phyloP scores from a whole-genome alignment of 2,113 vertebrate species.

The Pluvialis apricaria region DNA sequence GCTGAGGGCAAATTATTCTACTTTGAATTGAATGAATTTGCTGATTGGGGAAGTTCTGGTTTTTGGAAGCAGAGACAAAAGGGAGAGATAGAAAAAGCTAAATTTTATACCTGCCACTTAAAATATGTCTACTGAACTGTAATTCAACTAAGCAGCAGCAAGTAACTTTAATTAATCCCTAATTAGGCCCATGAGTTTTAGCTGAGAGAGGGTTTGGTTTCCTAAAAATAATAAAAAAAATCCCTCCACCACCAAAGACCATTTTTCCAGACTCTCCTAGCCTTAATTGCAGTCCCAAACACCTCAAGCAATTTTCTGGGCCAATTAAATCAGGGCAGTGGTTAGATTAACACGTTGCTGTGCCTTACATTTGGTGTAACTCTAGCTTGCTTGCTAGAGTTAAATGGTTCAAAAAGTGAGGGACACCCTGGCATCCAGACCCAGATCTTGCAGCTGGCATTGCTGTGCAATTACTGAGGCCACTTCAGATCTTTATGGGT shows the following conservation, averaged over 20 bases:
- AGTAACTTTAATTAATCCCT: conserved; percentile 72
- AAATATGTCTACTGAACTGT: conserved; percentile 44
- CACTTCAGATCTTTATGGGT: not conserved
- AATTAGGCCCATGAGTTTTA: conserved; percentile 70
- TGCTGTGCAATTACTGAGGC: not conserved
- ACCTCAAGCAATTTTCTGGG: conserved; percentile 58
- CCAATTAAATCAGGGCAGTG: conserved; percentile 60
- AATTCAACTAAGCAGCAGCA: conserved; percentile 61
- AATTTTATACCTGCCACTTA: conserved; percentile 62
- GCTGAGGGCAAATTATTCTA: not conserved
- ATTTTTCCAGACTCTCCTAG: conserved; percentile 24
- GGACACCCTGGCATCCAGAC: conserved; percentile 34
- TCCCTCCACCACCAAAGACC: conserved; percentile 7
- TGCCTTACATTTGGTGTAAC: conserved; percentile 2
- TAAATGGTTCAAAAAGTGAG: not conserved
- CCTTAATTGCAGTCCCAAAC: conserved; percentile 67
- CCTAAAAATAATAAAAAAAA: conserved; percentile 49
- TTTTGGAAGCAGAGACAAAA: not conserved
- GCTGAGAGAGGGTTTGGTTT: conserved; percentile 36
- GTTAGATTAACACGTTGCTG: conserved; percentile 13
- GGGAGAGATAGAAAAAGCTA: not conserved
- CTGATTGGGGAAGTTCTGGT: not conserved
- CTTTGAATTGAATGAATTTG: conserved; percentile 26
- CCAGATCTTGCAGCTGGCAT: not conserved
- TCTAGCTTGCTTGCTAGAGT: not conserved